Conservation (phyloP, 2,797 vertebrate species). For the Aselliscus stoliczkanus region DNA sequence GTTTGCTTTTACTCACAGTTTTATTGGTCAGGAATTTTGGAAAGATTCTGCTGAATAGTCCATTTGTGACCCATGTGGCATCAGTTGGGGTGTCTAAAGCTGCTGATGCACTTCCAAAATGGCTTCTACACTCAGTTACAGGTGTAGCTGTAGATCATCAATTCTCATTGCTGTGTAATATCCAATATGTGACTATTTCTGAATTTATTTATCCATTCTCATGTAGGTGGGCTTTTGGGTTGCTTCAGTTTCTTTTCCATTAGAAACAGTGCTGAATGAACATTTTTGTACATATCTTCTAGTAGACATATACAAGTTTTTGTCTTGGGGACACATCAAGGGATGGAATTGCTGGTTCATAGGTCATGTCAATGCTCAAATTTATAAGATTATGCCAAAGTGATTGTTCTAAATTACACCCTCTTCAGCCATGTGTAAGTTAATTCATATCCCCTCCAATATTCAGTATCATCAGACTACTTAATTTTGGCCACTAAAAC, state of each 20-base stretch:
- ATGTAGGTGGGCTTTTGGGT: not conserved
- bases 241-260: not conserved
- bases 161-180: not conserved
- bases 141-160: not conserved
- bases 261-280: not conserved
- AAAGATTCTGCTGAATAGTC: not conserved
- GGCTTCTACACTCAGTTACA: not conserved
- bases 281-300: not conserved
- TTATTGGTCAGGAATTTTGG: not conserved
- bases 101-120: not conserved
- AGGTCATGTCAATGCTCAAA: not conserved
- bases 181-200: not conserved
- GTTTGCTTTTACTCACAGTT: not conserved
- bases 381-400: not conserved
- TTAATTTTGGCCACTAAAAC: not conserved
- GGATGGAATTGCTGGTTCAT: not conserved
- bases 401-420: not conserved
- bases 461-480: not conserved
- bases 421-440: not conserved
- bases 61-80: not conserved
- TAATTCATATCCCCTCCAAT: not conserved
- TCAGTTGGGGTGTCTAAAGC: not conserved
- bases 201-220: not conserved
- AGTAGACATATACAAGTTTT: not conserved
- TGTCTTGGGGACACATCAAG: not conserved